Evolutionary conservation across 1,140 invertebrate genomes (phyloP), one percentile per base, ranked within the genome.

Genomic region (Yoshiicerus persimilis): DNA sequence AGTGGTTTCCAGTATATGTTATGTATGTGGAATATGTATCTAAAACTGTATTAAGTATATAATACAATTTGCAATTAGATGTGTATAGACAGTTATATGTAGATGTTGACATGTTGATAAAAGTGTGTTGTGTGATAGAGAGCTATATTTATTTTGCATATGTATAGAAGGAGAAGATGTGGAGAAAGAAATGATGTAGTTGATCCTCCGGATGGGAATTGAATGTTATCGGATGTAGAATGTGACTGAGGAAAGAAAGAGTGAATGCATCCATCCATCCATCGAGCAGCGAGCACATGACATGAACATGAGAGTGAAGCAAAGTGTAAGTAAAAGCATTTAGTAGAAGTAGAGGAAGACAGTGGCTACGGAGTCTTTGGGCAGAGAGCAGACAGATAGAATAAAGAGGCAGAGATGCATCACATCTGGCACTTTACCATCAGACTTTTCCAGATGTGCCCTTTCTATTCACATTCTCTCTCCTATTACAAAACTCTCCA

Each of bases 381-480:
- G 83, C 16, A 75, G 23, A 75, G 27, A 1, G 23, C 62, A 25
- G 66, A 30, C 6, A 16, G 70, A 62, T 10, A 86, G 16, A 30
- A 20, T 23, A 56, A 27, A 62, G 32, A 77, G n/a, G n/a, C n/a
- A 62, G 75, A 88, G 70, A 88, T 88, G 85, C 84, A 86, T 86
- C 89, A 86, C 89, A 90, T 87, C 89, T 90, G 89, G 86, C 80
- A 87, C 70, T 87, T 90, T 90, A 89, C 88, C 88, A 89, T 90
- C 88, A 87, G 88, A 90, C 88, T 89, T 89, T 87, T 86, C 88
- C 89, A 90, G 89, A 90, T 90, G 89, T 90, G 86, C 88, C 84
- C 75, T 87, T 88, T 36, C 84, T 16, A 38, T 27, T 85, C 56
- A 13, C 6, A 47, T 23, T 66, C 32, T 66, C 36, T 13, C 38